phyloP scores from a whole-genome alignment of 2,888 invertebrate genomes.

The Hyposoter dolosus region DNA sequence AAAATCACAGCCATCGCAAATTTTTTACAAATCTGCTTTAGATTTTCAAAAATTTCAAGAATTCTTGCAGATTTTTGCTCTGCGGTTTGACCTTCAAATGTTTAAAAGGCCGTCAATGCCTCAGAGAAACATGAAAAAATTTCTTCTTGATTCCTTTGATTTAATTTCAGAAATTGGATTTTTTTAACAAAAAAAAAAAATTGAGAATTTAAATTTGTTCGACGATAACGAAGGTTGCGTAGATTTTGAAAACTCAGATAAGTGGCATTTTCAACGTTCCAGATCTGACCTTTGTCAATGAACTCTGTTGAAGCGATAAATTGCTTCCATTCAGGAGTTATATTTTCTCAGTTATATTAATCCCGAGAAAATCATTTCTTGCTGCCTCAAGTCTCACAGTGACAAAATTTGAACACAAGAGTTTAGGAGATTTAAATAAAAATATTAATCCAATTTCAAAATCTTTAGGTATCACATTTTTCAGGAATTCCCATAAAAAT shows the following conservation, averaged over 20 bases:
- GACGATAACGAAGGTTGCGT: neutral
- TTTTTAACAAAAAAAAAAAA: neutral
- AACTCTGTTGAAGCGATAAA: neutral
- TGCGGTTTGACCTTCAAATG: neutral
- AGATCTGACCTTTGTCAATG: slow-evolving; percentile 6
- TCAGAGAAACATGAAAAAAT: neutral
- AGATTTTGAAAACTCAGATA: neutral
- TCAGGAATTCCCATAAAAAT: neutral
- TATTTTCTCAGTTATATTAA: neutral
- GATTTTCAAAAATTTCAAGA: neutral
- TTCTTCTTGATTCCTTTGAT: neutral
- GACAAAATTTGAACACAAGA: neutral
- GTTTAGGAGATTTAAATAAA: neutral
- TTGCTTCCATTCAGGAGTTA: too few relatives aligned
- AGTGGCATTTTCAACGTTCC: neutral
- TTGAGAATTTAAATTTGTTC: neutral
- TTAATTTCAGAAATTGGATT: neutral
- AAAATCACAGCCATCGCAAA: neutral
- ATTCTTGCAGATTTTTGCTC: neutral
- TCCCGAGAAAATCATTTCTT: neutral
- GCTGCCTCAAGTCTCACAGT: neutral
- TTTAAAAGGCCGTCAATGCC: neutral
- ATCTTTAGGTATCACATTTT: neutral
- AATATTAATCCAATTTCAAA: neutral
- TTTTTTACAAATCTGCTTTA: neutral